Evolutionary conservation across 2,797 vertebrate genomes (phyloP), one percentile per base, ranked within the genome.

Genomic region (Acrossocheilus wenchowensis): DNA sequence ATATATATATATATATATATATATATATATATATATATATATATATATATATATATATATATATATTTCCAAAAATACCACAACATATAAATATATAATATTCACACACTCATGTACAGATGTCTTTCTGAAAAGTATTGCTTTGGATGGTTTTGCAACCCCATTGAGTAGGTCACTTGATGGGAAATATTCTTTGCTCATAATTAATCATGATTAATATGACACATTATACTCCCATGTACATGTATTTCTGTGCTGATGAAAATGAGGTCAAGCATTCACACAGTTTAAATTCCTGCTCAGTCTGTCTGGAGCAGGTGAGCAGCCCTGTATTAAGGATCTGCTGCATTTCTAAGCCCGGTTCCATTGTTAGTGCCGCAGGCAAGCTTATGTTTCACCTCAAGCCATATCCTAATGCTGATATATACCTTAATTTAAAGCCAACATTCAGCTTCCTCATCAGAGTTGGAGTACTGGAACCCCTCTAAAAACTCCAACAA

Each of bases 381-480:
- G 88, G 89, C 84, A 57, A 60, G 62, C 80, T 89, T 85, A 45
- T 90, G 87, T 88, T 89, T 90, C 73, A 85, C 86, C 85, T n/a
- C 62, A 54, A 90, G 86, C 86, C 72, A 81, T 86, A 78, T 87
- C 19, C 77, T 80, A 78, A 86, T 69, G 30, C 52, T 57, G 74
- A 84, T 85, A 48, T 78, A 80, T 86, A 79, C 75, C 84, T 81
- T 80, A 88, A 89, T 87, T 89, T 87, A 88, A 72, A 88, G 82
- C 60, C 75, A 75, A 68, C 45, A 57, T 74, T 68, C 34, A 34
- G 30, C 19, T 85, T 75, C 64, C 72, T 85, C 83, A 83, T 36
- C 54, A 39, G 39, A 62, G 36, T 19, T 68, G 66, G 34, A 36
- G 17, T 21, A 39, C 34, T 68, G 34, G 34, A 68, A 19, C 15